These are phyloP conservation scores for Thripadectes ignobilis DNA, from an alignment of 2,797 vertebrate genomes.

Conservation along the genomic window DNA sequence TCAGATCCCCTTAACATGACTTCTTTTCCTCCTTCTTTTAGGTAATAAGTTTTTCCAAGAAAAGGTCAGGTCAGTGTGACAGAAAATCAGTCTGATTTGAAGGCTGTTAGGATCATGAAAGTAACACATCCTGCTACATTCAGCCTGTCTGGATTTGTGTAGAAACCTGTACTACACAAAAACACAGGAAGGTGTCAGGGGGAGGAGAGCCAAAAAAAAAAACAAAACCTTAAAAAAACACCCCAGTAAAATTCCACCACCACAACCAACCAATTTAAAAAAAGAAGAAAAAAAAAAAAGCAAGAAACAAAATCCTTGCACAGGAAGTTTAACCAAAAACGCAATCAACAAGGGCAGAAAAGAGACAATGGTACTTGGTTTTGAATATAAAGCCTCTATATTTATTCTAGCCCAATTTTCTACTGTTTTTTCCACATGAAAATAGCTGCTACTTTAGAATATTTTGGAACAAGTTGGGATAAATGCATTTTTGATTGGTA, in stretches of 20 bases:
- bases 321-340: neutral
- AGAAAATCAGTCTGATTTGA: slow-evolving; percentile 66
- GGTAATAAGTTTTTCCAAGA: slow-evolving; percentile 25
- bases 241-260: neutral
- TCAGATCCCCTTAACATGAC: neutral
- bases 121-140: neutral
- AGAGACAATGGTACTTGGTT: neutral
- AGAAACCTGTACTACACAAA: neutral
- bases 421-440: neutral
- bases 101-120: slow-evolving; percentile 29
- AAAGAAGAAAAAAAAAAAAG: neutral
- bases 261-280: neutral
- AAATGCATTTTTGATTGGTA: neutral
- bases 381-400: neutral
- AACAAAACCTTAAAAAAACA: neutral
- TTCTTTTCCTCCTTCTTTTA: slow-evolving; percentile 1
- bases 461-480: neutral
- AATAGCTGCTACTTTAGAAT: neutral
- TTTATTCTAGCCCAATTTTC: neutral
- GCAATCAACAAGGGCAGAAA: neutral
- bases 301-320: neutral
- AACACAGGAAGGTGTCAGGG: rapidly evolving
- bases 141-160: neutral
- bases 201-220: rapidly evolving
- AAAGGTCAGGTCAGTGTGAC: slow-evolving; percentile 53